A percentile compares a stretch with the other conserved stretches of the same genome.
These are phyloP conservation scores for Bombus difficillimus DNA, from an alignment of 1,140 invertebrate genomes.

Conservation along the genomic window DNA sequence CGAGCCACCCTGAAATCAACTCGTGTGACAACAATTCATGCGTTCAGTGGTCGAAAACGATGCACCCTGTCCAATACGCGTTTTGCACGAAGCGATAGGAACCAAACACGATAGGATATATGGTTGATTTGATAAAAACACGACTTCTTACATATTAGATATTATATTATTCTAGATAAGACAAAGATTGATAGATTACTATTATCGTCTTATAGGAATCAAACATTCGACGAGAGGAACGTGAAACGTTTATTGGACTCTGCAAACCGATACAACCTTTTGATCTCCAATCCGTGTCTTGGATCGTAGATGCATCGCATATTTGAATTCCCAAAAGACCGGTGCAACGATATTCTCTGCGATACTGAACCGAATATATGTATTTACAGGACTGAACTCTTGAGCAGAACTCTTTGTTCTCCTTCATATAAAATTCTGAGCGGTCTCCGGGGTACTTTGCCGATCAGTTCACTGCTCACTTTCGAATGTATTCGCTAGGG, in stretches of 20 bases:
- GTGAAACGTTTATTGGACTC: neutral
- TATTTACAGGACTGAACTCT: neutral
- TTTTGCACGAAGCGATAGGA: neutral
- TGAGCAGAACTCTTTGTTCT: slow-evolving; percentile 41
- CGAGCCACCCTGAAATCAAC: slow-evolving; percentile 34
- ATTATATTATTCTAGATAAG: neutral
- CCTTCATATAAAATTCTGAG: slow-evolving; percentile 46
- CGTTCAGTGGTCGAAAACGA: slow-evolving; percentile 7
- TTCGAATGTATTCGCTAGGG: slow-evolving; percentile 55
- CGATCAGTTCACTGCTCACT: slow-evolving; percentile 40
- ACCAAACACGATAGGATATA: neutral
- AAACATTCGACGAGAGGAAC: neutral
- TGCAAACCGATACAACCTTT: slow-evolving; percentile 23
- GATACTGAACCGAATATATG: neutral
- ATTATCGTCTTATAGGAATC: neutral
- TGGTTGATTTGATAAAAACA: neutral
- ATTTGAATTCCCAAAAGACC: slow-evolving; percentile 32
- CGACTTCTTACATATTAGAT: neutral
- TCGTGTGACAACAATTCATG: slow-evolving; percentile 42
- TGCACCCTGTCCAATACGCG: neutral
- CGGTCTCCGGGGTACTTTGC: slow-evolving; percentile 43
- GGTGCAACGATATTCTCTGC: slow-evolving; percentile 1
- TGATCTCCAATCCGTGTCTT: slow-evolving; percentile 39
- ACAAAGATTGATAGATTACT: neutral
- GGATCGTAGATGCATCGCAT: slow-evolving; percentile 28